Base-by-base conservation (phyloP, 2,888 invertebrate species). In the Deroplatys truncata region DNA sequence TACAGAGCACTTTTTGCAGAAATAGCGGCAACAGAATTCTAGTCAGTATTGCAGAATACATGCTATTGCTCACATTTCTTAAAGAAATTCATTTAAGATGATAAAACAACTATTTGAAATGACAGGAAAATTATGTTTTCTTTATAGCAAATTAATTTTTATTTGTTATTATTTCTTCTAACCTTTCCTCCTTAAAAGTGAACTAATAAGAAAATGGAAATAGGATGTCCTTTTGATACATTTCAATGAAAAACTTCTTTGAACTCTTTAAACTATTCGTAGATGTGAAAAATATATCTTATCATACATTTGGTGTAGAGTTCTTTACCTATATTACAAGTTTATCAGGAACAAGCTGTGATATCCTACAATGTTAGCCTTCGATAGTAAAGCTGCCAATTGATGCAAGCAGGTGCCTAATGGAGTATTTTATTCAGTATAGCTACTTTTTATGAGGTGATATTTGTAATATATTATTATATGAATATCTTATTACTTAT, bases 271-370 rank as follows among this genome's bases (percentile, higher is more conserved):
- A 87, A 86, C 82, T 72, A 28, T 87, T 86, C 13, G 82, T 35
- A 87, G 83, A 82, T 87, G 87, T 82, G 87, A 87, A 87, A 86
- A 87, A 87, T 87, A 87, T 87, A 87, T 87, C 15, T 31, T 86
- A 86, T 86, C 25, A 20, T 87, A 87, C 43, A 87, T 87, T 87
- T 87, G 82, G 83, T 87, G 87, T 87, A 31, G n/a, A 87, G 35
- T 87, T 35, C 15, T 87, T 28, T 87, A 87, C 56, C 56, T 87
- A 25, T 31, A 28, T 25, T 87, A 83, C 82, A 87, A 87, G 87
- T 87, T 85, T 28, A 87, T 35, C 25, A 72, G 56, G 56, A 72
- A 72, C 56, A 72, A 72, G 56, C 56, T 72, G 56, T 72, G 56
- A 72, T 72, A 72, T 20, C 9, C 56, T 72, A 20, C 7, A 72